phyloP scores from a whole-genome alignment of 2,888 invertebrate genomes.

The Chrysolina haemoptera region DNA sequence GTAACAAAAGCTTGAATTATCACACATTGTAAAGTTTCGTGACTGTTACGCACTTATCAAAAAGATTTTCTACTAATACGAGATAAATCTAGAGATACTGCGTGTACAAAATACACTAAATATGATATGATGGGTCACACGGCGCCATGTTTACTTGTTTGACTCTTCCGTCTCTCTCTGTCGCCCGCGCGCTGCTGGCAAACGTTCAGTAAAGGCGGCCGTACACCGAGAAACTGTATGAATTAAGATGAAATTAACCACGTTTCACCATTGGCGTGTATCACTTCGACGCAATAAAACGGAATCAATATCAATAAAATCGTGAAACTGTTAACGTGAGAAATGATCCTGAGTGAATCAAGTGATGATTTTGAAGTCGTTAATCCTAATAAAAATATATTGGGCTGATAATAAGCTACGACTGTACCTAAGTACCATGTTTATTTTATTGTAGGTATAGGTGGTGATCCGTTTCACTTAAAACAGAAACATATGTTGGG shows the following conservation, averaged over 20 bases:
- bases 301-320: background rate
- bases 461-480: too few relatives aligned
- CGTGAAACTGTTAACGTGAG: background rate
- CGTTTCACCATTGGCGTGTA: slow-evolving; percentile 17
- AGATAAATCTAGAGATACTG: slow-evolving; percentile 64
- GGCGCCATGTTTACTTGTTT: slow-evolving; percentile 70
- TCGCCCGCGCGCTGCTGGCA: slow-evolving; percentile 56
- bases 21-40: slow-evolving; percentile 56
- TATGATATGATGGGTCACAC: slow-evolving; percentile 70
- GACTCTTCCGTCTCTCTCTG: slow-evolving; percentile 62
- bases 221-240: slow-evolving; percentile 35
- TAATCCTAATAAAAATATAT: too few relatives aligned
- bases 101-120: slow-evolving; percentile 67
- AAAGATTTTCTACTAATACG: slow-evolving; percentile 58
- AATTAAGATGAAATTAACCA: slow-evolving; percentile 21
- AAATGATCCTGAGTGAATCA: too few relatives aligned
- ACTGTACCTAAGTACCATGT: too few relatives aligned
- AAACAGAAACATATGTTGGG: too few relatives aligned
- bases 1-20: slow-evolving; percentile 54
- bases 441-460: too few relatives aligned
- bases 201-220: slow-evolving; percentile 51
- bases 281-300: slow-evolving; percentile 24
- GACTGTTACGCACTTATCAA: slow-evolving; percentile 60
- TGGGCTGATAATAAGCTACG: too few relatives aligned
- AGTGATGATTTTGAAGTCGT: too few relatives aligned